Evolutionary conservation across 2,888 invertebrate genomes (phyloP), one percentile per base, ranked within the genome.

Genomic region (Campoplex capitator): DNA sequence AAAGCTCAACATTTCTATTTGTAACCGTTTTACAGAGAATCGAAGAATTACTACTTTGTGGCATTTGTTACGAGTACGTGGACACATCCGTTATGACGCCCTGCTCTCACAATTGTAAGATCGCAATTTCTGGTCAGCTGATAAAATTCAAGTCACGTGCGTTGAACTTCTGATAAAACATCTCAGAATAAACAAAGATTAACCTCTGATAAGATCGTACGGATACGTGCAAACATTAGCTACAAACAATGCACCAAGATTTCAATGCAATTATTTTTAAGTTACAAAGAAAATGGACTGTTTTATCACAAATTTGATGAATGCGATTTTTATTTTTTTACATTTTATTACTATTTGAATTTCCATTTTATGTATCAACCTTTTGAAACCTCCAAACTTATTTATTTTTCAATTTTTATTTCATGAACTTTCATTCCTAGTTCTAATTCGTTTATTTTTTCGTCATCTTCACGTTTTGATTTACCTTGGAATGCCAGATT

Each of bases 1-100:
- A 0, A 2, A 3, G 0, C 1, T 16, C 16, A 56, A 54, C 42
- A n/a, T 42, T 68, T n/a, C 1, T 3, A 13, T 70, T 58, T 18
- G 13, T 45, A 9, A 9, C 68, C 42, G 42, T 28, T 71, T 11
- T 13, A 54, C 88, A 95, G 95, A 92, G 92, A 83, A 92, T 95
- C 71, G 95, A 95, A 83, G 93, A 93, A 45, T 90, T 94, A 13
- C 90, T 95, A 28, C 89, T 94, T 35, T 95, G 95, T 91, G 94
- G 94, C 16, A 95, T 95, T 87, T 95, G 95, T 85, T 95, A 95
- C 88, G 95, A 95, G 32, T 95, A 94, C 86, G 94, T 95, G 89
- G 92, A 95, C 62, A 95, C 95, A 28, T 92, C 95, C n/a, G 94
- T 95, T 87, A 94, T 95, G 56, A 95, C 95, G 32, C 92, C 94